phyloP scores from a whole-genome alignment of 2,113 vertebrate genomes.

The Puffinus mauretanicus region DNA sequence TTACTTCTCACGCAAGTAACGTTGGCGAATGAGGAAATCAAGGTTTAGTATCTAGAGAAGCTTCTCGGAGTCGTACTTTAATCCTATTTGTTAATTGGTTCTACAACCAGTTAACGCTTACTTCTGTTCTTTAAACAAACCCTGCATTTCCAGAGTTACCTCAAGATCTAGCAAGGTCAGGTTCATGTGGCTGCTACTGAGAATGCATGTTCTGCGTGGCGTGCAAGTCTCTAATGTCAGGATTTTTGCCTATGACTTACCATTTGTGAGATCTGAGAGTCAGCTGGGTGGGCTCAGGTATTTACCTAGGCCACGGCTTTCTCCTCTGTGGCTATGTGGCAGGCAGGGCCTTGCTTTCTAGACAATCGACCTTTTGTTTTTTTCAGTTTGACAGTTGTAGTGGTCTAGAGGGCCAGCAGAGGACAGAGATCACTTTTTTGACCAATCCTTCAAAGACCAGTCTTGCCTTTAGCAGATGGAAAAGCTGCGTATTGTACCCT shows the following conservation, averaged over 20 bases:
- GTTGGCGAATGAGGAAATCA: background rate
- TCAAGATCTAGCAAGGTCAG: no score
- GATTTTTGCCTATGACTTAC: background rate
- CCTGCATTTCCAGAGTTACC: background rate
- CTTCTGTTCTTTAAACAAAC: background rate
- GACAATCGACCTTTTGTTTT: background rate
- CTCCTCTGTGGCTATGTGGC: rapidly evolving
- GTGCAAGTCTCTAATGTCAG: rapidly evolving
- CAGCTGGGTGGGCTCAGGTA: background rate
- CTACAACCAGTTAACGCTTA: background rate
- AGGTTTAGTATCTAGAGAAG: background rate
- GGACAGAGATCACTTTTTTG: background rate
- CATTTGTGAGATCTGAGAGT: rapidly evolving
- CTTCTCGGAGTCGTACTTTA: background rate
- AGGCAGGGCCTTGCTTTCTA: background rate
- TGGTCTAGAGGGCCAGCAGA: background rate
- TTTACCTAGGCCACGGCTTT: no score
- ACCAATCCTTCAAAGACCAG: background rate
- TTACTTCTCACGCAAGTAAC: background rate
- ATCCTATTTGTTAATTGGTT: background rate
- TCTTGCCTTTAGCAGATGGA: background rate
- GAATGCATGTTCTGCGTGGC: rapidly evolving
- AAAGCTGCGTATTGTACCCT: background rate
- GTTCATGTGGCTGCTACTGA: no score
- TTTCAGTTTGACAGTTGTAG: rapidly evolving